Conservation (phyloP, 1,140 invertebrate species). For the Cephus cinctus region DNA sequence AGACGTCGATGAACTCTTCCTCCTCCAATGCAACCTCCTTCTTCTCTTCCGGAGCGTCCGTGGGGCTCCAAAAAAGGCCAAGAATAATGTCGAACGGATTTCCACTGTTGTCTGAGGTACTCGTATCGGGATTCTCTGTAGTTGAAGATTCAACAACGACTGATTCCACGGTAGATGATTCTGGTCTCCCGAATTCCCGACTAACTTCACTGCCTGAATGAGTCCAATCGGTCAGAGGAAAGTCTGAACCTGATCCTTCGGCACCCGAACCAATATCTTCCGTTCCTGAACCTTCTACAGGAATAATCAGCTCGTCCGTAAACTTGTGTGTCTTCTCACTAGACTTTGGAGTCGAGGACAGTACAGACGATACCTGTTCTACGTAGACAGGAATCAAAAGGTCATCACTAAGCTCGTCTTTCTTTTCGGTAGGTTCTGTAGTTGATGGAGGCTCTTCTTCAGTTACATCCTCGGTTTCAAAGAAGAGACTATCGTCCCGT, state of each 20-base stretch:
- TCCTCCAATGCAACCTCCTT: constrained; percentile 37
- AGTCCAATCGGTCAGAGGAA: constrained; percentile 12
- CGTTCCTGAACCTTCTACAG: constrained; percentile 31
- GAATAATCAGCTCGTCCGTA: constrained; percentile 16
- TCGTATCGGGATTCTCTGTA: constrained; percentile 6
- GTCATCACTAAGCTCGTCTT: too few species aligned
- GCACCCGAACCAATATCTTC: constrained; percentile 43
- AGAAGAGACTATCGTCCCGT: too few species aligned
- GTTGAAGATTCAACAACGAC: constrained; percentile 10
- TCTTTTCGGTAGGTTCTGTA: too few species aligned
- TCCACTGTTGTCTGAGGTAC: constrained; percentile 16
- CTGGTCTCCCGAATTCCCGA: background rate
- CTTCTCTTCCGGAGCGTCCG: constrained; percentile 21
- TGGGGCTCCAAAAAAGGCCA: constrained; percentile 8
- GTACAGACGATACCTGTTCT: too few species aligned
- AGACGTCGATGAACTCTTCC: constrained; percentile 41
- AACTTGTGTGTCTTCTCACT: background rate
- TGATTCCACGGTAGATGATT: constrained; percentile 3
- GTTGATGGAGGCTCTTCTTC: too few species aligned
- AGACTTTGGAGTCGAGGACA: too few species aligned
- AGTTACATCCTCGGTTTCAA: too few species aligned
- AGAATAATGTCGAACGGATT: constrained; percentile 18
- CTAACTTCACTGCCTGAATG: background rate
- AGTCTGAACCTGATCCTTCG: constrained; percentile 38
- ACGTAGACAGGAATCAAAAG: too few species aligned